Base-by-base conservation (phyloP, 2,888 invertebrate genomes). In the Nesidiocoris tenuis region DNA sequence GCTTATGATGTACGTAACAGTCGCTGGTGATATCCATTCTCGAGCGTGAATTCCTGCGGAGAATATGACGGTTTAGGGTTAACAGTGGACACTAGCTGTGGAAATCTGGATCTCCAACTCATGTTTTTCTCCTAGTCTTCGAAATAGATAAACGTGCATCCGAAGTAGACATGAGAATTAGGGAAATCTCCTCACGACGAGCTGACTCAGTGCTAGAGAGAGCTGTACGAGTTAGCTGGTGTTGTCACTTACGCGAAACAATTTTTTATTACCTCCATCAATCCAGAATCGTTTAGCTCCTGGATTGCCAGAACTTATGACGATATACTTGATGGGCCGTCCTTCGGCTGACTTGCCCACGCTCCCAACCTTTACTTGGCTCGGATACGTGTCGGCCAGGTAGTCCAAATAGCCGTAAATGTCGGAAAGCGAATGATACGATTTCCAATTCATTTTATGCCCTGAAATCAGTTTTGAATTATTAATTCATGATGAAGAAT, bases 11-110 rank as follows among this genome's bases (percentile, higher is more conserved):
- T 88, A 94, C 0, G 93, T 91, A 1, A 91, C 92, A 0, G 90
- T 87, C 0, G 94, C 91, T 0, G 91, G 90, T 61, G 91, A 90
- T 81, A 94, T 92, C 94, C 94, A 97, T 85, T 97, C 97, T 21
- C 96, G 87, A 0, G 94, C 92, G 81, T 95, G 95, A 80, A 94
- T 94, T 19, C 93, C 90, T 81, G 76, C 2, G 68, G 54, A 70
- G n/a, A 56, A 23, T 56, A 16, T 12, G 12, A 17, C 2, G 17
- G 7, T 59, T 63, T 61, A 21, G 66, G 12, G 7, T n/a, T 24
- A 23, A 5, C 9, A 61, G 23, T 21, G 1, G n/a, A n/a, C n/a
- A n/a, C n/a, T n/a, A n/a, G n/a, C n/a, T n/a, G n/a, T n/a, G n/a
- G n/a, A n/a, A n/a, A n/a, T n/a, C n/a, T n/a, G n/a, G n/a, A n/a